A percentile compares a stretch with the other conserved stretches of the same genome.
These are phyloP conservation scores for Myrmophylax atrothorax DNA, from an alignment of 2,113 vertebrate species.

Conservation along the genomic window DNA sequence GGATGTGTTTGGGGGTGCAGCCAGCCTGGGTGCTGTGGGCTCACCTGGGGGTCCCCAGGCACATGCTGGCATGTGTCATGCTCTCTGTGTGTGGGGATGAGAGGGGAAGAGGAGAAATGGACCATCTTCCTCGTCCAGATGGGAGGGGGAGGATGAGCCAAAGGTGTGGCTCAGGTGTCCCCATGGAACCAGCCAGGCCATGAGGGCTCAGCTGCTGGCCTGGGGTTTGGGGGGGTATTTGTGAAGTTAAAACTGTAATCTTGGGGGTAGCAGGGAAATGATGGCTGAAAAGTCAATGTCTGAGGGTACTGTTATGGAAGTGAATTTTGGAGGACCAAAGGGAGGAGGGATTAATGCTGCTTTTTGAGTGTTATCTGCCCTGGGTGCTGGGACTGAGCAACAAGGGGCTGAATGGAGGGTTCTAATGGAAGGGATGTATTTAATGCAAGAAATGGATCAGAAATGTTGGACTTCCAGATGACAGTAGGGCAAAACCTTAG, in stretches of 20 bases:
- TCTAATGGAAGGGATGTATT: not conserved
- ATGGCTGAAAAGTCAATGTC: not conserved
- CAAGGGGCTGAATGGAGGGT: not conserved
- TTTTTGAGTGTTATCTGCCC: not conserved
- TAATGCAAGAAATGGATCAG: not conserved
- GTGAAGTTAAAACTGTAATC: not conserved
- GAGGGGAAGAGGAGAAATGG: not conserved
- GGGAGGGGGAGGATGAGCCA: not conserved
- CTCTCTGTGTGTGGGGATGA: fast-evolving
- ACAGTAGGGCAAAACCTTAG: not conserved
- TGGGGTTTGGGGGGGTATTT: not conserved
- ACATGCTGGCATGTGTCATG: fast-evolving
- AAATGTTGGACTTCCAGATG: not conserved
- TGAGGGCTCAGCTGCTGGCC: not conserved
- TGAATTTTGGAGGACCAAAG: not conserved
- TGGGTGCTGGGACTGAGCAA: not conserved
- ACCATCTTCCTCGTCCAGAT: not conserved
- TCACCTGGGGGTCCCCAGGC: not conserved
- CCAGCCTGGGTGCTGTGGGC: not conserved
- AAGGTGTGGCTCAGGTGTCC: fast-evolving
- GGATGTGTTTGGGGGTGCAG: not conserved
- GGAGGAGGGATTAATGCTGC: not conserved
- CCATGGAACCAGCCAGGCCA: not conserved
- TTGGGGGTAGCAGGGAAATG: not conserved
- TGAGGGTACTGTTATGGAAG: not conserved